phyloP scores from a whole-genome alignment of 2,113 vertebrate genomes.

The Vanacampus margaritifer region DNA sequence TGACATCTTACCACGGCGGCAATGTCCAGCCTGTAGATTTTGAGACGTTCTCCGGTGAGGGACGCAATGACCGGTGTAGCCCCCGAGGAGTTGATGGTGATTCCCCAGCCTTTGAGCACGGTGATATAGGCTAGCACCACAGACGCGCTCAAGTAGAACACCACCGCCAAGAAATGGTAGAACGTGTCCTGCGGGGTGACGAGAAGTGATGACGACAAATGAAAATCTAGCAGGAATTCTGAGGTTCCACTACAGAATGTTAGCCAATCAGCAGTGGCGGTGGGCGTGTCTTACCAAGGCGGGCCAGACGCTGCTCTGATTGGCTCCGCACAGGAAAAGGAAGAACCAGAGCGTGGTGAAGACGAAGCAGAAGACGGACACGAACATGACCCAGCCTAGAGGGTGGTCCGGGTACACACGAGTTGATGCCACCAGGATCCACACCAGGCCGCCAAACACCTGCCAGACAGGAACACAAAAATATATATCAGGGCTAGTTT shows the following conservation, averaged over 20 bases:
- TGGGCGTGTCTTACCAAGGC: constrained; percentile 66
- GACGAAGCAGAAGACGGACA: constrained; percentile 80
- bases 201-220: too few species aligned
- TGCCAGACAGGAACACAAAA: constrained; percentile 28
- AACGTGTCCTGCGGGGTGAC: constrained; percentile 63
- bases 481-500: too few species aligned
- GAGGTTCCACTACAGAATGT: background rate
- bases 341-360: constrained; percentile 70
- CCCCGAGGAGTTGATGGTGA: background rate
- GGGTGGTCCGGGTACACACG: constrained; percentile 4
- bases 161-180: constrained; percentile 69
- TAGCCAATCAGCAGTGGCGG: background rate
- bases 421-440: constrained; percentile 78
- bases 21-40: constrained; percentile 64
- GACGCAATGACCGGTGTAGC: accelerated
- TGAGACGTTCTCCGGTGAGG: background rate
- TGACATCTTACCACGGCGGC: constrained; percentile 74
- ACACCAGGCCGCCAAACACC: constrained; percentile 81
- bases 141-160: constrained; percentile 79
- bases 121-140: constrained; percentile 66
- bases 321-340: constrained; percentile 70
- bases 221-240: background rate
- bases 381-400: constrained; percentile 83
- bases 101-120: background rate
- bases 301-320: constrained; percentile 73